Base-by-base conservation (phyloP, 1,140 invertebrate genomes). In the Luehdorfia chinensis region DNA sequence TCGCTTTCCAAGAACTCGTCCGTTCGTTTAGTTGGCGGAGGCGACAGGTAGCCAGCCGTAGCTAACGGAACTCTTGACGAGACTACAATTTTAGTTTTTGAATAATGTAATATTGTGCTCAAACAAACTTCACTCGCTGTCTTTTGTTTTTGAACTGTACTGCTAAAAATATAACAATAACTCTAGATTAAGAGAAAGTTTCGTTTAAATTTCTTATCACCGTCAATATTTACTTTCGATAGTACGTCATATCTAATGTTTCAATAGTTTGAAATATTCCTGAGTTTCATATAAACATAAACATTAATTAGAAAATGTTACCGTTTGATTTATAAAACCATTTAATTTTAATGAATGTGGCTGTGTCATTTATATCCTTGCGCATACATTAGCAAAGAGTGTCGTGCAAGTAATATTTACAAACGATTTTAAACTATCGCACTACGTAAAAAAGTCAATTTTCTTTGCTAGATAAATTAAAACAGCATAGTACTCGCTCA, bases 1-100 rank as follows among this genome's bases (percentile, higher is more conserved):
- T 78, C 70, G 66, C 67, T 76, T 84, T 84, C 80, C 58, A 44
- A 78, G 80, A 84, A 84, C 46, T 66, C 55, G 56, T 52, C 62
- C 55, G 63, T 55, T 49, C 44, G 51, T 41, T 28, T 52, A 37
- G 51, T 55, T 56, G 59, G 36, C 51, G 60, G 65, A 55, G 58
- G 74, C 69, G 75, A 76, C 80, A 84, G 80, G 80, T 84, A 84
- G 66, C 54, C 60, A 65, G 52, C 45, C 52, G 31, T 31, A 46
- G 59, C 68, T 84, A 84, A 84, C 77, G 80, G 80, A 59, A 81
- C 69, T 71, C 50, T 36, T 8, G 25, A 50, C 57, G 51, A 76
- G 64, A 76, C 47, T 23, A 57, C 55, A 62, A 68, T 69, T 71
- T 72, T 62, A 46, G 54, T 66, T 72, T 74, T 72, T 62, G 61